These are phyloP conservation scores for Hirtodrosophila trivittata DNA, from an alignment of 2,888 invertebrate genomes.

Conservation along the genomic window DNA sequence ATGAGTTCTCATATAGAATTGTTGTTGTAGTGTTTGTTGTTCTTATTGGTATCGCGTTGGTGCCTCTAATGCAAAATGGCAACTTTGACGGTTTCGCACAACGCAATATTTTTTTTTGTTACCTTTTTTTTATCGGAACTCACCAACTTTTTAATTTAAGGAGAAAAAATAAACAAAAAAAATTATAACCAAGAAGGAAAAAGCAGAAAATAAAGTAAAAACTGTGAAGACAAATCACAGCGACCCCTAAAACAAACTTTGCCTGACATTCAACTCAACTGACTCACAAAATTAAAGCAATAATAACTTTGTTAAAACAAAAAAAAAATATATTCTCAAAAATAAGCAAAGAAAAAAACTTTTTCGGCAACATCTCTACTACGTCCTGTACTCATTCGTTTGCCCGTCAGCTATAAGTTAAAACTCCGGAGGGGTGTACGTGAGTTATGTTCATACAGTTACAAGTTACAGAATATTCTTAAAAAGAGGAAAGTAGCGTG, in stretches of 20 bases:
- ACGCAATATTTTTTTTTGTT: background rate
- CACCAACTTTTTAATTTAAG: constrained; percentile 58
- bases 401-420: constrained; percentile 19
- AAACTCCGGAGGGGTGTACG: constrained; percentile 4
- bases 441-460: constrained; percentile 17
- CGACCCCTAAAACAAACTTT: constrained; percentile 52
- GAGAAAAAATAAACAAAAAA: constrained; percentile 1
- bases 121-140: constrained; percentile 19
- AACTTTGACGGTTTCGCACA: constrained; percentile 39
- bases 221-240: constrained; percentile 56
- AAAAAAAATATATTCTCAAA: no score
- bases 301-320: constrained; percentile 71
- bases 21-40: constrained; percentile 9
- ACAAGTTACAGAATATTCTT: constrained; percentile 15
- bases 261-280: constrained; percentile 60
- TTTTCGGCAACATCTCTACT: constrained; percentile 25
- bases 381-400: constrained; percentile 18
- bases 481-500: background rate
- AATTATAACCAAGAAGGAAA: background rate
- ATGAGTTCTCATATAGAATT: constrained; percentile 5
- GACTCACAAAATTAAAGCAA: constrained; percentile 76
- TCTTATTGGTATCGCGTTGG: constrained; percentile 17
- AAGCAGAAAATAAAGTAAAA: constrained; percentile 15
- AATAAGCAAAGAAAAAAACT: constrained; percentile 8
- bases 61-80: constrained; percentile 48